Percentiles rank a stretch among this genome's conserved stretches.
phyloP scores from a whole-genome alignment of 2,888 invertebrate genomes.

The Platyscelio sp. region DNA sequence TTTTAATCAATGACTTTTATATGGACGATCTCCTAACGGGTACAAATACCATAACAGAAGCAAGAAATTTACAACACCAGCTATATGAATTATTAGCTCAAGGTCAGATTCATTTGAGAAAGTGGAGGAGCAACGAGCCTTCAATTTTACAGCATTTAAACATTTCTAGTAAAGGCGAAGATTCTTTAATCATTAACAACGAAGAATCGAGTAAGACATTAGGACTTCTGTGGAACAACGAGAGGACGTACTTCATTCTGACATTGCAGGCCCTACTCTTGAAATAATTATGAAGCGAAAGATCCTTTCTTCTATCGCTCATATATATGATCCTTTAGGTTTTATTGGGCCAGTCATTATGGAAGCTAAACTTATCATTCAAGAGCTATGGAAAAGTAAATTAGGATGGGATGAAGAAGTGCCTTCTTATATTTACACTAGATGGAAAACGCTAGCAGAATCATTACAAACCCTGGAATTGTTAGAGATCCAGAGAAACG shows the following conservation, averaged over 20 bases:
- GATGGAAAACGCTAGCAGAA: neutral
- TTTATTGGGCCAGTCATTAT: constrained; percentile 51
- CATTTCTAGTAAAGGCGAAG: too few species aligned
- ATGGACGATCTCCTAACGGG: too few species aligned
- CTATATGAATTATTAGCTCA: too few species aligned
- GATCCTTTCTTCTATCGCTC: constrained; percentile 53
- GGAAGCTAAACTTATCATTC: constrained; percentile 57
- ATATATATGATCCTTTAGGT: constrained; percentile 62
- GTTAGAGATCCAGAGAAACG: neutral
- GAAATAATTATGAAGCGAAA: constrained; percentile 18
- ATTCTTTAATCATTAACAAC: too few species aligned
- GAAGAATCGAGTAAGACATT: too few species aligned
- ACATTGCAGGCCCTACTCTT: neutral
- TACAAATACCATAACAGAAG: too few species aligned
- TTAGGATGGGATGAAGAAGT: constrained; percentile 40
- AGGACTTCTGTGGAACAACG: constrained; percentile 56
- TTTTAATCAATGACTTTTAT: too few species aligned
- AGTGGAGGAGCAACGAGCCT: too few species aligned
- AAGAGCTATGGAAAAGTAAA: constrained; percentile 34
- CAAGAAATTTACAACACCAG: too few species aligned
- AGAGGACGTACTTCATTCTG: constrained; percentile 7
- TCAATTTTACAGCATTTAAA: too few species aligned
- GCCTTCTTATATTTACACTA: neutral
- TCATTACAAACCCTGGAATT: neutral
- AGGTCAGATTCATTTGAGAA: too few species aligned